Conservation (phyloP, 2,113 vertebrate species). For the Xiphias gladius region DNA sequence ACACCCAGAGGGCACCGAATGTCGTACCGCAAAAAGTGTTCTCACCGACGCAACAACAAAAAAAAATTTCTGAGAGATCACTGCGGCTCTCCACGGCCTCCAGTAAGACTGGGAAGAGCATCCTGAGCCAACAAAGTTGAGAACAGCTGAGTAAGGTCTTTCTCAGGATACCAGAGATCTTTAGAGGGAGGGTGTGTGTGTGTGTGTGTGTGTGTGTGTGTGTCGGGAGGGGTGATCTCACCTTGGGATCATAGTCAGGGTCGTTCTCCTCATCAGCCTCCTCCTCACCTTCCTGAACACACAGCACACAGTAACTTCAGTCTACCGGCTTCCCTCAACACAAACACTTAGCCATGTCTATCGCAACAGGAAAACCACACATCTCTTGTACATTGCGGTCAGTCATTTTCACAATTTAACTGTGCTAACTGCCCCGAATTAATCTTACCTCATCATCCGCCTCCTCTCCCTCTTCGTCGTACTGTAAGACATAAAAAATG, state of each 20-base stretch:
- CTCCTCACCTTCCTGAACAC: conserved; percentile 95
- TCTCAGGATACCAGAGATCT: conserved; percentile 54
- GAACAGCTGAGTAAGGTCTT: conserved; percentile 64
- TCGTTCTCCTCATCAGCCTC: conserved; percentile 99
- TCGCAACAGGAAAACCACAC: neutral
- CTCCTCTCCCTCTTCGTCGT: conserved; percentile 99
- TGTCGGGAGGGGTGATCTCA: conserved; percentile 62
- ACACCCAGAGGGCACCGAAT: neutral
- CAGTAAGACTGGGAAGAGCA: neutral
- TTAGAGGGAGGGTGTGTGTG: conserved; percentile 1
- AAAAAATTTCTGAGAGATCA: neutral
- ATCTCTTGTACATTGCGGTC: neutral
- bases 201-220: conserved; percentile 8
- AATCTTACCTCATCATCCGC: conserved; percentile 96
- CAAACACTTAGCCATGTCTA: too few species aligned
- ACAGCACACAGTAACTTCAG: conserved; percentile 32
- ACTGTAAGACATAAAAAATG: conserved; percentile 84
- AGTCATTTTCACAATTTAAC: neutral
- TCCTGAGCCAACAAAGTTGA: conserved; percentile 57
- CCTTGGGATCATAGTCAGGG: conserved; percentile 97
- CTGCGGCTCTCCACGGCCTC: neutral
- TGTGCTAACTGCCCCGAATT: neutral
- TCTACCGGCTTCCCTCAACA: neutral
- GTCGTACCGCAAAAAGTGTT: neutral
- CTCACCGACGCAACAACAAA: too few species aligned